Conservation (phyloP, 1,140 invertebrate genomes). For the Calephelis virginiensis region DNA sequence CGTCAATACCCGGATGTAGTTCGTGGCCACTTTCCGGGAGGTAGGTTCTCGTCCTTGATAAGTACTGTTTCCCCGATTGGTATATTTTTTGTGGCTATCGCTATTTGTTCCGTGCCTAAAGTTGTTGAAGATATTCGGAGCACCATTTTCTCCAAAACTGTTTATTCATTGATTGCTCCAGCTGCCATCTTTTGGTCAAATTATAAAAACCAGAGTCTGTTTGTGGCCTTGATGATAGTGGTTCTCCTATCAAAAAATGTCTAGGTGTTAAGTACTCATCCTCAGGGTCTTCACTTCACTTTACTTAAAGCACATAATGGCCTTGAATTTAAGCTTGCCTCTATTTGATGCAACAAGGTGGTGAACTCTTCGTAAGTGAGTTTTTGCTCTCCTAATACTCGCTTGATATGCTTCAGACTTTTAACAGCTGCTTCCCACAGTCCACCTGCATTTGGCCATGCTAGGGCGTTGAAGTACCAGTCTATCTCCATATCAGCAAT, state of each 20-base stretch:
- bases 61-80: slow-evolving; percentile 25
- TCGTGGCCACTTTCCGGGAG: slow-evolving; percentile 37
- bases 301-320: slow-evolving; percentile 28
- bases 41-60: slow-evolving; percentile 27
- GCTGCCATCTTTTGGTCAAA: slow-evolving; percentile 31
- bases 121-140: not conserved
- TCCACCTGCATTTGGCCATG: no score
- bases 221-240: slow-evolving; percentile 18
- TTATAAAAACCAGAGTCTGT: slow-evolving; percentile 14
- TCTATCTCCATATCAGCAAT: slow-evolving; percentile 26
- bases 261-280: slow-evolving; percentile 26
- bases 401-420: slow-evolving; percentile 40
- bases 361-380: slow-evolving; percentile 47
- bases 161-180: slow-evolving; percentile 29
- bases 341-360: slow-evolving; percentile 44
- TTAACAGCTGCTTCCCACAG: slow-evolving; percentile 31
- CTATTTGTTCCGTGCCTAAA: slow-evolving; percentile 40
- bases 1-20: slow-evolving; percentile 39
- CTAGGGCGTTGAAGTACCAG: no score
- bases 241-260: slow-evolving; percentile 30
- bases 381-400: slow-evolving; percentile 35
- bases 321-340: slow-evolving; percentile 54
- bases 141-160: slow-evolving; percentile 47
- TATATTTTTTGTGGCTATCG: slow-evolving; percentile 12
- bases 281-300: slow-evolving; percentile 23